phyloP scores from a whole-genome alignment of 1,140 invertebrate species.

The Microvelia longipes region DNA sequence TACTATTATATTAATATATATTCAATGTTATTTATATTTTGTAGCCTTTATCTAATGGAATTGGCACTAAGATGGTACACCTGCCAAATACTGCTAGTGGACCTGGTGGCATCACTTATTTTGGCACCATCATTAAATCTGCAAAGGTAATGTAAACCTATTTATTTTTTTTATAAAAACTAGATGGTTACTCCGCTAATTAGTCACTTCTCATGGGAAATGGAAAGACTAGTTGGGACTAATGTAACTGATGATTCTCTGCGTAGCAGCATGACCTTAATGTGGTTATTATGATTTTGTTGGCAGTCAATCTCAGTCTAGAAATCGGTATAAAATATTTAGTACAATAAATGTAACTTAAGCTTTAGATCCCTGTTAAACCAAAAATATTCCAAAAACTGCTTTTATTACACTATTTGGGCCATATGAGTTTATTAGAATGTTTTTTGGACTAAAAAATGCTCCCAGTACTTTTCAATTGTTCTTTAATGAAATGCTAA shows the following conservation, averaged over 20 bases:
- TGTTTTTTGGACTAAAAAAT: background rate
- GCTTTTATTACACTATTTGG: background rate
- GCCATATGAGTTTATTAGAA: background rate
- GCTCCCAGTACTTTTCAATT: background rate
- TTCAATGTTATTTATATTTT: background rate
- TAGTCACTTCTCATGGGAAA: too few relatives aligned
- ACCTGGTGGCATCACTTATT: background rate
- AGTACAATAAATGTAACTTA: too few relatives aligned
- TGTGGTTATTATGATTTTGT: too few relatives aligned
- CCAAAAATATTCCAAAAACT: background rate
- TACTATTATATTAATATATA: too few relatives aligned
- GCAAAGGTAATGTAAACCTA: background rate
- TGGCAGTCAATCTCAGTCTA: too few relatives aligned
- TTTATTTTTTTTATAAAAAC: too few relatives aligned
- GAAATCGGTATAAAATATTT: too few relatives aligned
- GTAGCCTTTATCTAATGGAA: background rate
- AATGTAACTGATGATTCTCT: too few relatives aligned
- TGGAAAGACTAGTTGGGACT: too few relatives aligned
- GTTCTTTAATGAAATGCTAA: background rate
- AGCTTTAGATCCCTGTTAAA: too few relatives aligned
- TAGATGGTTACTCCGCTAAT: too few relatives aligned
- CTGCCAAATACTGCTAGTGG: background rate
- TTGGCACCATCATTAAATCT: background rate
- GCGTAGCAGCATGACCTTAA: too few relatives aligned
- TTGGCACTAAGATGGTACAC: background rate